Conservation (phyloP, 2,113 vertebrate species). For the Dipodomys spectabilis region DNA sequence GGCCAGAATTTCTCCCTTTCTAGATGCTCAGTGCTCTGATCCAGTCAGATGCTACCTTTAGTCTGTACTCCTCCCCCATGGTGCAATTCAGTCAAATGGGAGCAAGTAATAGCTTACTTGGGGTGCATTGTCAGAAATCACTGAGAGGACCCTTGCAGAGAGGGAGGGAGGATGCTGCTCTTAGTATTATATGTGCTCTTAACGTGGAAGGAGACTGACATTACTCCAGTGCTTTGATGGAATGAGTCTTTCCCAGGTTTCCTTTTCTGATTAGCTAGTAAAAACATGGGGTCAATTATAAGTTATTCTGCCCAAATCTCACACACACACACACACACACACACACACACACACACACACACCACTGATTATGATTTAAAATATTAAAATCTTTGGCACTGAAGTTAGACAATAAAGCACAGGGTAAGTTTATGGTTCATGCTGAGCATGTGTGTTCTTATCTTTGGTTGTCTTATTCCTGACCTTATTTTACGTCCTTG, state of each 20-base stretch:
- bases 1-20: neutral
- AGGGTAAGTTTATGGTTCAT: neutral
- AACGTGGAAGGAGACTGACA: neutral
- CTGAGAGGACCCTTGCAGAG: neutral
- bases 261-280: neutral
- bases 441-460: neutral
- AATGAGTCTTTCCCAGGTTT: neutral
- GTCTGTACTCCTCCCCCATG: too few relatives aligned
- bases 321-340: too few relatives aligned
- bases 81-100: too few relatives aligned
- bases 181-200: too few relatives aligned
- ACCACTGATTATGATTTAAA: too few relatives aligned
- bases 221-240: neutral
- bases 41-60: neutral
- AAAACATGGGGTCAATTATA: too few relatives aligned
- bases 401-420: neutral
- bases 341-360: too few relatives aligned
- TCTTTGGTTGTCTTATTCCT: neutral
- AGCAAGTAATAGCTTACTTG: neutral
- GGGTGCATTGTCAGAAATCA: fast-evolving
- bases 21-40: neutral
- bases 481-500: neutral
- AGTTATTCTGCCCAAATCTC: too few relatives aligned
- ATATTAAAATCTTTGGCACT: too few relatives aligned
- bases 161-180: too few relatives aligned